Base-by-base conservation (phyloP, 1,140 invertebrate genomes). In the Brachionus plicatilis region DNA sequence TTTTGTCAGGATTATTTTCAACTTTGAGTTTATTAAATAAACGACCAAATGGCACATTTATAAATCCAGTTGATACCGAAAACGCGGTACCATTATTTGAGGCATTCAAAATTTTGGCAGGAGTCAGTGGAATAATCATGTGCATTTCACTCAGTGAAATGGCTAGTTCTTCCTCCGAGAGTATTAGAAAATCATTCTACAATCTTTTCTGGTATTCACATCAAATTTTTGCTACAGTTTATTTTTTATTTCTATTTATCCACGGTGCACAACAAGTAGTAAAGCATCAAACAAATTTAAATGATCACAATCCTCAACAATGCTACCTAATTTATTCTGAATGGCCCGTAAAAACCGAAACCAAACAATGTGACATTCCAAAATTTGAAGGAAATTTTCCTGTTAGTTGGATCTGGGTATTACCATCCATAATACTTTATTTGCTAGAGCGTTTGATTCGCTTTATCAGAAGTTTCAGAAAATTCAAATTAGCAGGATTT, bases 191-290 rank as follows among this genome's bases (percentile, higher is more conserved):
- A 17, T 89, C 87, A 6, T 89, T 88, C 78, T 89, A 88, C 87
- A 89, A 90, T 84, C 84, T 89, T 33, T 90, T 90, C 84, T 90
- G 89, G 89, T 89, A 87, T 85, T 89, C 87, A 17, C 89, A 90
- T 86, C 88, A 90, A 68, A 41, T 68, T 27, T 68, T 82, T 47
- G 79, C 53, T 27, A n/a, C n/a, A n/a, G n/a, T 8, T 60, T 0
- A 8, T 82, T 12, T 82, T n/a, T 24, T 37, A 45, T 27, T 82
- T 24, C 37, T 82, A 0, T 82, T 27, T 24, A 65, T 82, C 24
- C 79, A 82, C 17, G 79, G 50, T 1, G 17, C 29, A 0, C 79
- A 82, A 27, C 50, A 29, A 20, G 17, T 84, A 9, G 24, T 84
- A 6, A 72, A 60, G 56, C 9, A 24, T 24, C 24, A 24, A 24